A percentile compares a stretch with the other conserved stretches of the same genome.
Evolutionary conservation across 2,113 vertebrate genomes (phyloP).

Genomic region (Bufo gargarizans): DNA sequence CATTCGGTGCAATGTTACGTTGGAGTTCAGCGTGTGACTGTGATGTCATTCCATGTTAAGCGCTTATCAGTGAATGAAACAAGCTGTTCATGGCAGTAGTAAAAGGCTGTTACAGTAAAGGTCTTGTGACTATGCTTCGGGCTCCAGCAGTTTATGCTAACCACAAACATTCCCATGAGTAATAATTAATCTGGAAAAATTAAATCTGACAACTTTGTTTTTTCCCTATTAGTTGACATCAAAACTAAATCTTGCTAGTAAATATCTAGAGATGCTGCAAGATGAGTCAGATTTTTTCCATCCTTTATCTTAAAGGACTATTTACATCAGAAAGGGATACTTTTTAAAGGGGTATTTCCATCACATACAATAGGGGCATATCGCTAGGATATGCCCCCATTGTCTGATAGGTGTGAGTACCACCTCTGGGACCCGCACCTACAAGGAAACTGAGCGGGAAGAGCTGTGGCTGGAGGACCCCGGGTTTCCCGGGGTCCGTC

Average conservation of each 20-base stretch:
- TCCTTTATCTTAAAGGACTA: not conserved
- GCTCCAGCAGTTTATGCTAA: slow-evolving; percentile 33
- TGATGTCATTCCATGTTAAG: slow-evolving; percentile 43
- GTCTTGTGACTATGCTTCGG: slow-evolving; percentile 46
- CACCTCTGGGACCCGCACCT: too few relatives aligned
- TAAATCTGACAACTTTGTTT: slow-evolving; percentile 42
- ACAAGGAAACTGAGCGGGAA: too few relatives aligned
- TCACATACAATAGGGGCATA: too few relatives aligned
- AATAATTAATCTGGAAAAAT: slow-evolving; percentile 48
- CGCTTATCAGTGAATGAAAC: slow-evolving; percentile 14
- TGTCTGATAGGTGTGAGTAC: too few relatives aligned
- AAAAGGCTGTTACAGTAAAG: slow-evolving; percentile 35
- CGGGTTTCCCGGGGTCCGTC: too few relatives aligned
- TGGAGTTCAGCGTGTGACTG: slow-evolving; percentile 30
- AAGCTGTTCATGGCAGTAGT: slow-evolving; percentile 46
- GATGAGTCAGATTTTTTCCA: not conserved
- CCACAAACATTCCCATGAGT: slow-evolving; percentile 28
- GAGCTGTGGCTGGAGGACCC: too few relatives aligned
- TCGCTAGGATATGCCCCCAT: too few relatives aligned
- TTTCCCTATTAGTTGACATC: slow-evolving; percentile 35
- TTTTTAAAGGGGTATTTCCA: too few relatives aligned
- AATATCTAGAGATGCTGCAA: not conserved
- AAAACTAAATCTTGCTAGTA: not conserved
- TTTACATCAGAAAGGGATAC: too few relatives aligned
- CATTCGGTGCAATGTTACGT: slow-evolving; percentile 24